phyloP scores from a whole-genome alignment of 2,113 vertebrate genomes.

The Calypte anna region DNA sequence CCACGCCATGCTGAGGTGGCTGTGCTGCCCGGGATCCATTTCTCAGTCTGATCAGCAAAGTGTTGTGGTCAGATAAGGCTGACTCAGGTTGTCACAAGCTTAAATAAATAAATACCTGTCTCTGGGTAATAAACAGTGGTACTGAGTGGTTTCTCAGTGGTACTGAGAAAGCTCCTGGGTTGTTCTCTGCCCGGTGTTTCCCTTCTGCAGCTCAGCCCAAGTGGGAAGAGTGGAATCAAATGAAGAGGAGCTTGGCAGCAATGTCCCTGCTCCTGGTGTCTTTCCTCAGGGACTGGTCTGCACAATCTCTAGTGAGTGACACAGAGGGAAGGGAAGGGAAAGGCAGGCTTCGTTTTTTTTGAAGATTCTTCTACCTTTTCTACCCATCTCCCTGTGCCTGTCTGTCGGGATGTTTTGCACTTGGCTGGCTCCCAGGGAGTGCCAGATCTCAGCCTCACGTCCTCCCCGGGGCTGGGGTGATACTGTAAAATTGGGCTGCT shows the following conservation, averaged over 20 bases:
- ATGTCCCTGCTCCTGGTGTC: too few species aligned
- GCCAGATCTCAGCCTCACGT: too few species aligned
- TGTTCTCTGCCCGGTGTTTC: neutral
- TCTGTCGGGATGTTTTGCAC: neutral
- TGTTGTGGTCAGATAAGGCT: conserved; percentile 45
- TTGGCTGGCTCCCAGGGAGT: fast-evolving
- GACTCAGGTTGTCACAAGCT: neutral
- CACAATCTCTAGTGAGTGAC: too few species aligned
- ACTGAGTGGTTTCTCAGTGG: too few species aligned
- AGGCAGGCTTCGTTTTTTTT: neutral
- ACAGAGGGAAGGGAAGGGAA: too few species aligned
- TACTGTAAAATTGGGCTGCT: too few species aligned
- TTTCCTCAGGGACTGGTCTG: too few species aligned
- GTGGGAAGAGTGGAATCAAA: neutral
- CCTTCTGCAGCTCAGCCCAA: neutral
- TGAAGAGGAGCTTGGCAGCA: neutral
- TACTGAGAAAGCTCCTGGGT: neutral
- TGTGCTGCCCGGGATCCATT: neutral
- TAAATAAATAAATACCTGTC: neutral
- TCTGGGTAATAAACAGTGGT: neutral
- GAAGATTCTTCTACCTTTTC: neutral
- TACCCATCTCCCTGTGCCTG: too few species aligned
- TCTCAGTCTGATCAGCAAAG: neutral
- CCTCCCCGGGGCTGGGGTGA: neutral
- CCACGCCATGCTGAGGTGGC: neutral